These are phyloP conservation scores for Clanis bilineata DNA, from an alignment of 2,888 invertebrate genomes.

Conservation along the genomic window DNA sequence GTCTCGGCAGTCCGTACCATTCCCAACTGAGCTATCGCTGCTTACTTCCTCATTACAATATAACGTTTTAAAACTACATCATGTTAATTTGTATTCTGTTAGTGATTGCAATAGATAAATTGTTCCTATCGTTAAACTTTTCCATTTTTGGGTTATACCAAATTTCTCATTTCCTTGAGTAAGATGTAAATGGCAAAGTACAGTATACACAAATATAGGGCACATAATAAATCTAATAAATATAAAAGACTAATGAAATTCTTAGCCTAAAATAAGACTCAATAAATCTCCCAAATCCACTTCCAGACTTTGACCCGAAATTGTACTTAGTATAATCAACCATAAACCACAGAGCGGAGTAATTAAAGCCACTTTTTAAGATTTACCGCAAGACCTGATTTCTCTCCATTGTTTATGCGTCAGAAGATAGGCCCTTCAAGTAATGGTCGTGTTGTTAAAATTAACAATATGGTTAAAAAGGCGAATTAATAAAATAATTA, in stretches of 20 bases:
- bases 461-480: constrained; percentile 26
- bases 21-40: too few relatives aligned
- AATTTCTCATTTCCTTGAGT: too few relatives aligned
- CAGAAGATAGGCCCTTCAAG: not conserved
- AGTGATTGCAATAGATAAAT: too few relatives aligned
- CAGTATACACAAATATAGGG: too few relatives aligned
- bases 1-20: too few relatives aligned
- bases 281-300: constrained; percentile 9
- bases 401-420: constrained; percentile 5
- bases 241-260: not conserved
- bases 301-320: not conserved
- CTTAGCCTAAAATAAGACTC: not conserved
- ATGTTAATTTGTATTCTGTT: too few relatives aligned
- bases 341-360: not conserved
- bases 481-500: constrained; percentile 55
- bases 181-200: too few relatives aligned
- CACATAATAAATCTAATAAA: not conserved
- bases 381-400: constrained; percentile 9
- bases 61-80: too few relatives aligned
- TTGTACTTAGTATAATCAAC: constrained; percentile 5
- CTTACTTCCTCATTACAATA: too few relatives aligned
- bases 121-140: too few relatives aligned
- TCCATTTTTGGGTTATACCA: too few relatives aligned
- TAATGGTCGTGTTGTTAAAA: constrained; percentile 4
- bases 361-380: constrained; percentile 9